phyloP scores from a whole-genome alignment of 2,797 vertebrate species.

The Microctenopoma steveboyesi region DNA sequence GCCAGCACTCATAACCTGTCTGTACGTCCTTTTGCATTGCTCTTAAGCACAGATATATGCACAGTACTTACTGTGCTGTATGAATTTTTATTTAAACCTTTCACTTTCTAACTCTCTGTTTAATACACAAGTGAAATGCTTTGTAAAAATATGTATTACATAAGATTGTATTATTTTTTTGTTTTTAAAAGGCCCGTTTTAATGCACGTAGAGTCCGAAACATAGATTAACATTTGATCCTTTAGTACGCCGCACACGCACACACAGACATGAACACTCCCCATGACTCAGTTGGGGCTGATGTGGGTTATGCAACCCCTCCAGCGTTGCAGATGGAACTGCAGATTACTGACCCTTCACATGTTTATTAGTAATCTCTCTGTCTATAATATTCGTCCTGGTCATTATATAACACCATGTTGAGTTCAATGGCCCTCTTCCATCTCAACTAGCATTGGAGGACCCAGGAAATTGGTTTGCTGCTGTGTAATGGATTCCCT shows the following conservation, averaged over 20 bases:
- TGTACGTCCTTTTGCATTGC: neutral
- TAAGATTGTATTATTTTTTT: constrained; percentile 14
- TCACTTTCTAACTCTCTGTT: neutral
- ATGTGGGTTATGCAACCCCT: constrained; percentile 73
- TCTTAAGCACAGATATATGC: neutral
- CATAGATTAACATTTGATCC: constrained; percentile 57
- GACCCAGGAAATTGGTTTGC: constrained; percentile 19
- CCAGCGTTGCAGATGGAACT: constrained; percentile 70
- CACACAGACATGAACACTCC: constrained; percentile 17
- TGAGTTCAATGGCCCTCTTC: constrained; percentile 44
- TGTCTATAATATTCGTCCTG: constrained; percentile 54
- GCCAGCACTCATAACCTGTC: neutral
- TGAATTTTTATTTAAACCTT: constrained; percentile 5
- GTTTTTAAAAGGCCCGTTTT: neutral
- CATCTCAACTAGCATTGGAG: constrained; percentile 17
- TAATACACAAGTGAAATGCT: constrained; percentile 3
- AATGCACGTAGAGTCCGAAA: constrained; percentile 28
- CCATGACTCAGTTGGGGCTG: constrained; percentile 52
- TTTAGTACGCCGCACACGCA: constrained; percentile 1
- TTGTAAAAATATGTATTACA: constrained; percentile 21
- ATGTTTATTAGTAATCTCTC: constrained; percentile 78
- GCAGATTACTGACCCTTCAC: constrained; percentile 70
- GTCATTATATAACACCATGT: constrained; percentile 64
- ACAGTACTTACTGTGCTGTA: neutral
- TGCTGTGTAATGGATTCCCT: neutral